phyloP scores from a whole-genome alignment of 2,888 invertebrate species.

The Melitaea athalia region DNA sequence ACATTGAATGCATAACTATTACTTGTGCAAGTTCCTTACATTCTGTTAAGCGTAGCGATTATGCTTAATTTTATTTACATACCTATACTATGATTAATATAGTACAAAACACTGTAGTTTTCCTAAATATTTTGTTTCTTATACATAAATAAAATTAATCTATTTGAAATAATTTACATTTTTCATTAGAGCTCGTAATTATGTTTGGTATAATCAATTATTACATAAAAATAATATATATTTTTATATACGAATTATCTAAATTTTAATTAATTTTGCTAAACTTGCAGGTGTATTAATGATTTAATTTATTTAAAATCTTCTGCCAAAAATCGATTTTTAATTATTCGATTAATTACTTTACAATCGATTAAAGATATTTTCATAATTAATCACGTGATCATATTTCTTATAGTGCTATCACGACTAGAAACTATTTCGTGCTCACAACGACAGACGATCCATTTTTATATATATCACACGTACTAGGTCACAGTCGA shows the following conservation, averaged over 20 bases:
- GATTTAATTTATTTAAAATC: background rate
- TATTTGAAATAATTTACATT: conserved; percentile 42
- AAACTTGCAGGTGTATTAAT: background rate
- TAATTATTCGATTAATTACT: conserved; percentile 6
- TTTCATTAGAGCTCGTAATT: conserved; percentile 16
- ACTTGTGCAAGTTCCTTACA: conserved; percentile 50
- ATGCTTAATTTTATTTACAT: conserved; percentile 49
- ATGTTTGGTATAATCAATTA: conserved; percentile 15
- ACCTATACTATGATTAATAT: conserved; percentile 38
- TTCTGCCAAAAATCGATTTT: conserved; percentile 6
- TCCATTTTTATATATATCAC: conserved; percentile 16
- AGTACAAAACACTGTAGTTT: conserved; percentile 67
- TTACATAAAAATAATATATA: background rate
- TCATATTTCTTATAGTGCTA: conserved; percentile 30
- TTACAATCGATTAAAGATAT: background rate
- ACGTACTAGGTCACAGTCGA: conserved; percentile 15
- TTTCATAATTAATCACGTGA: conserved; percentile 16
- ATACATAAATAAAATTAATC: conserved; percentile 55
- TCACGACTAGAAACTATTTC: conserved; percentile 38
- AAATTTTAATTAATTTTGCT: conserved; percentile 7
- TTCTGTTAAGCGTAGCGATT: conserved; percentile 62
- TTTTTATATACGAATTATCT: background rate
- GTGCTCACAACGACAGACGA: conserved; percentile 37
- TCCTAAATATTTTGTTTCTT: conserved; percentile 66
- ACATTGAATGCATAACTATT: conserved; percentile 49